These are phyloP conservation scores for Vulpes lagopus DNA, from an alignment of 2,113 vertebrate genomes.

Conservation along the genomic window DNA sequence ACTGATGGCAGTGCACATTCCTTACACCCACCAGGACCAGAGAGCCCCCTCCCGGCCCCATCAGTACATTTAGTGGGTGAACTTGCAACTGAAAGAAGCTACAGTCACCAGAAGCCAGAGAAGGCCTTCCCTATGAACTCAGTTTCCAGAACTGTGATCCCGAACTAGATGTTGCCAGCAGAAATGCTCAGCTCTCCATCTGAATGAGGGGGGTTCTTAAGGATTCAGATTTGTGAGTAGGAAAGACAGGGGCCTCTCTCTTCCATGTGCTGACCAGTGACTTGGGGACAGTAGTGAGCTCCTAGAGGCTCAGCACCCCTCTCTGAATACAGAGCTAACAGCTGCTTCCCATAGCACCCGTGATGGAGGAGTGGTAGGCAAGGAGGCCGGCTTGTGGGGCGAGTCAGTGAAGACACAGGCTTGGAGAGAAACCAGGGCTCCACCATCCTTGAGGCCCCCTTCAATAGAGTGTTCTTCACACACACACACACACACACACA, in stretches of 20 bases:
- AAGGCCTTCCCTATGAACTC: accelerated
- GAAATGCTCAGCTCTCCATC: neutral
- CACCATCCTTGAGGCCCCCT: accelerated
- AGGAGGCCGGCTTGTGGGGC: neutral
- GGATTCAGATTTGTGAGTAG: neutral
- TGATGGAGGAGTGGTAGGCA: neutral
- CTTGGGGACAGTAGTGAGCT: neutral
- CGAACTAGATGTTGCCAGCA: neutral
- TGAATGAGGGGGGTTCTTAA: neutral
- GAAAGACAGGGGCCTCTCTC: neutral
- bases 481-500: no score
- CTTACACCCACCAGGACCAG: accelerated
- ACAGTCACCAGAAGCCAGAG: accelerated
- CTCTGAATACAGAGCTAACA: neutral
- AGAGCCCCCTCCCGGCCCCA: neutral
- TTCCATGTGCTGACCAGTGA: neutral
- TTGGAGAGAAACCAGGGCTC: neutral
- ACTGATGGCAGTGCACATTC: accelerated
- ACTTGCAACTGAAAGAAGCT: accelerated
- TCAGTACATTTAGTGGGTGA: accelerated
- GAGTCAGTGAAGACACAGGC: accelerated
- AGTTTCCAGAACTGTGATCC: no score
- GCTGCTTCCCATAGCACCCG: accelerated
- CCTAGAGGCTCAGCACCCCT: neutral
- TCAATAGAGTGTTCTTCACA: neutral